Evolutionary conservation across 2,113 vertebrate genomes (phyloP).

Genomic region (Vimba vimba): DNA sequence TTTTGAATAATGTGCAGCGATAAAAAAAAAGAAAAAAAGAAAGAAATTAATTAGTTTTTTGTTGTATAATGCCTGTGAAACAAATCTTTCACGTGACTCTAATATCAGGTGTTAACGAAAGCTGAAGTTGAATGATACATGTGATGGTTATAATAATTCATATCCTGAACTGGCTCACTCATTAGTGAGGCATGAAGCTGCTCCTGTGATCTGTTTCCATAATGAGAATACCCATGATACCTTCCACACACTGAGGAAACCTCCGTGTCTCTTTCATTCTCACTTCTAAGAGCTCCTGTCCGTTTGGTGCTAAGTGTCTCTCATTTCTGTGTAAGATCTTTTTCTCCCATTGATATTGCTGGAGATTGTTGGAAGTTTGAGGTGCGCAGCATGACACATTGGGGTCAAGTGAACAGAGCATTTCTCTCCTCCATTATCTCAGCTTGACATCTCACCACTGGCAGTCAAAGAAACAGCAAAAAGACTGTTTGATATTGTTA

Average conservation of each 20-base stretch:
- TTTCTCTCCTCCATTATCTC: conserved; percentile 42
- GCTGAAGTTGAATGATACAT: not conserved
- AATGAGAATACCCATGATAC: conserved; percentile 20
- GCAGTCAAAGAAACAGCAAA: not conserved
- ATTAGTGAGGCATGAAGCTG: conserved; percentile 1
- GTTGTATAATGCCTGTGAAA: not conserved
- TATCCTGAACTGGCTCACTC: not conserved
- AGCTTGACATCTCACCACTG: conserved; percentile 21
- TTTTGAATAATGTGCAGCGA: not conserved
- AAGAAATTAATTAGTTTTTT: not conserved
- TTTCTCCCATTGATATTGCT: conserved; percentile 66
- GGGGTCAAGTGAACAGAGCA: conserved; percentile 61
- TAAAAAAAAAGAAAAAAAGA: too few relatives aligned
- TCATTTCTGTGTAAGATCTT: conserved; percentile 56
- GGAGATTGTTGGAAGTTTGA: conserved; percentile 63
- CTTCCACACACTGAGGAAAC: not conserved
- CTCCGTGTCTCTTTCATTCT: conserved; percentile 61
- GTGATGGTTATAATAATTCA: not conserved
- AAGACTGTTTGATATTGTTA: not conserved
- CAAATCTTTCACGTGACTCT: not conserved
- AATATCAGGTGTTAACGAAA: not conserved
- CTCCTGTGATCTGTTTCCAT: not conserved
- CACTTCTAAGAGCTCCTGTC: conserved; percentile 10
- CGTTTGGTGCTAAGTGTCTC: conserved; percentile 45
- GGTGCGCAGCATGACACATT: conserved; percentile 71